Evolutionary conservation across 64 coral and sea anemone species (phyloP), one percentile per base, ranked within the genome.

Genomic region (Porites lutea): DNA sequence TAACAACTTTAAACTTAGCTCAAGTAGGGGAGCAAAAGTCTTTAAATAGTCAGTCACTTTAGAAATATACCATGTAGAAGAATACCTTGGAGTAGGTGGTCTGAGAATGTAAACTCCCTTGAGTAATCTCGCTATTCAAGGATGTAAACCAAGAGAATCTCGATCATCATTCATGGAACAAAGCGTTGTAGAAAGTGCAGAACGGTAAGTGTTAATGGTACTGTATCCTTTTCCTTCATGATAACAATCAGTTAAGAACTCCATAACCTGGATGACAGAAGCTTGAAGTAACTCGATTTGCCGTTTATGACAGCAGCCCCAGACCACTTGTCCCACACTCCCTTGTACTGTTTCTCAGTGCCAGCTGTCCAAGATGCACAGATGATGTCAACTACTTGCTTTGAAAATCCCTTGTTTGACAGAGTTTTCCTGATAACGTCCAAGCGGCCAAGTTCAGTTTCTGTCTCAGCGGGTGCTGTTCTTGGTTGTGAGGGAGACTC

Each of bases 221-320:
- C 13, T 67, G 65, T 67, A 67, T 10, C 65, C 18, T 16, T 19
- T 19, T 10, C 65, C 65, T 14, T 67, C 65, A 5, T 21, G 11
- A 67, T 15, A 67, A 21, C 4, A 67, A 67, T 14, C 65, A 15
- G 85, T 2, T 20, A 96, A 48, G 70, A 88, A 92, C 65, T 88
- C 71, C 2, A 18, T 68, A 49, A 86, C 94, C 27, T 92, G n/a
- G 13, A 43, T 27, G 12, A 92, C 61, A 96, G 86, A 77, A 13
- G 89, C 83, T 19, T 96, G 89, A 96, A 96, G 65, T 74, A 82
- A 22, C 92, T 95, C 76, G 78, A 92, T 85, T 96, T 96, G 16
- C 72, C 86, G 77, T 86, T 86, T 48, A 16, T 68, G 10, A 79
- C 86, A 96, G 27, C 27, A 37, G 27, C 27, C 27, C 27, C 27